A percentile compares a stretch with the other conserved stretches of the same genome.
Conservation (phyloP, 2,113 vertebrate species). For the Rhinoptilus africanus region DNA sequence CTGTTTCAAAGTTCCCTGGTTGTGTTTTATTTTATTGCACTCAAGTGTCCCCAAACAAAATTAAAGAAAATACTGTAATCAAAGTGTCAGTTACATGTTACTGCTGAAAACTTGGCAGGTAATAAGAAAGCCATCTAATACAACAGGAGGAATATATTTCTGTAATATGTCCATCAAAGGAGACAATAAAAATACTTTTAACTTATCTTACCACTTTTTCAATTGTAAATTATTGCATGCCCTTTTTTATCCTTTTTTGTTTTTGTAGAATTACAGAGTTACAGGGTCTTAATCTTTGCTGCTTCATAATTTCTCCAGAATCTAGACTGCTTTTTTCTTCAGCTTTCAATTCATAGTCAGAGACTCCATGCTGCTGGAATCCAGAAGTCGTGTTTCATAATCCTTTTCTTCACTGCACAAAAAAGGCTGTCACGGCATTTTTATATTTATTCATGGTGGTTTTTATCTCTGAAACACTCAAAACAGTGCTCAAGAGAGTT, state of each 20-base stretch:
- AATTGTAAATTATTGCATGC: neutral
- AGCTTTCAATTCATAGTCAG: neutral
- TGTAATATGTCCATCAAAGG: neutral
- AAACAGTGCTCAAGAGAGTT: neutral
- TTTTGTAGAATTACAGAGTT: neutral
- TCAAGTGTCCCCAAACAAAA: neutral
- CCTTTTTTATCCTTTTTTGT: neutral
- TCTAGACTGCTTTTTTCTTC: neutral
- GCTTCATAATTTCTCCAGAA: neutral
- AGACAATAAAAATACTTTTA: neutral
- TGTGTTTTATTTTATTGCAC: neutral
- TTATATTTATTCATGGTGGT: conserved; percentile 24
- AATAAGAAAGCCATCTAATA: neutral
- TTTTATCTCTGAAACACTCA: conserved; percentile 19
- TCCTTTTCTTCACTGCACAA: neutral
- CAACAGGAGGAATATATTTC: neutral
- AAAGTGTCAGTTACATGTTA: neutral
- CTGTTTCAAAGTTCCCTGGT: neutral
- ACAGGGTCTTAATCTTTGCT: neutral
- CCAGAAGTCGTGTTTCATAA: neutral
- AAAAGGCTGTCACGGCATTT: neutral
- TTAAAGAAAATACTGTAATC: neutral
- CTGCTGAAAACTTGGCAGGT: neutral
- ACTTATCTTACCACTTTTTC: neutral
- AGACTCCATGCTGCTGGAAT: neutral